Percentiles rank a stretch among this genome's conserved stretches.
phyloP scores from a whole-genome alignment of 2,888 invertebrate species.

The Agrenia bidenticulata region DNA sequence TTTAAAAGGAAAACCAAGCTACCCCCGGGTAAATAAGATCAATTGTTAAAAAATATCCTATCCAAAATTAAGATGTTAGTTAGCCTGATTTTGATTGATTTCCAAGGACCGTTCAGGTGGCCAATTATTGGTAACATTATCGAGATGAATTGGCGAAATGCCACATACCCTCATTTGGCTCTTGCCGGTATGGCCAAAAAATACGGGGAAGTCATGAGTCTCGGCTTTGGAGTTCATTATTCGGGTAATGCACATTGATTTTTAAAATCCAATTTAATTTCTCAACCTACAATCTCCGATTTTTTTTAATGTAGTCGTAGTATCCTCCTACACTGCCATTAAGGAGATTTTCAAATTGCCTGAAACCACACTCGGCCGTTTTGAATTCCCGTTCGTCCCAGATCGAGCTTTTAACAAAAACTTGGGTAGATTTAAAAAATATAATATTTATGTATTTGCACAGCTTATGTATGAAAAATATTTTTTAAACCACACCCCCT shows the following conservation, averaged over 20 bases:
- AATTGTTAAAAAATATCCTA: too few relatives aligned
- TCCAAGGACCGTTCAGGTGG: conserved; percentile 6
- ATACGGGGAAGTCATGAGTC: conserved; percentile 7
- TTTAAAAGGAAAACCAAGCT: too few relatives aligned
- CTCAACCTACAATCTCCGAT: too few relatives aligned
- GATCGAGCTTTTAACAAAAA: conserved; percentile 4
- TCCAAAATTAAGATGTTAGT: too few relatives aligned
- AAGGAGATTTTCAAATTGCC: neutral
- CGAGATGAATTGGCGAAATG: neutral
- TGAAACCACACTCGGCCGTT: neutral
- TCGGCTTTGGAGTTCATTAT: conserved; percentile 13
- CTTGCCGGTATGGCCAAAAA: neutral
- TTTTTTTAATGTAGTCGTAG: too few relatives aligned
- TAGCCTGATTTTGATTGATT: too few relatives aligned
- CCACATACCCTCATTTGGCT: conserved; percentile 5
- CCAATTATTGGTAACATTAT: conserved; percentile 3
- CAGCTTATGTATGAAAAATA: too few relatives aligned
- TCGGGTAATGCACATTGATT: too few relatives aligned
- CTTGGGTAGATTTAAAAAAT: neutral
- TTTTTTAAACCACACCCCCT: too few relatives aligned
- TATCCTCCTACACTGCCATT: conserved; percentile 8
- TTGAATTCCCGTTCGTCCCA: conserved; percentile 9
- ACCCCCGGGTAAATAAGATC: too few relatives aligned
- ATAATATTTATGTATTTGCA: too few relatives aligned
- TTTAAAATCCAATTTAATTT: too few relatives aligned